Evolutionary conservation across 2,888 invertebrate genomes (phyloP), one percentile per base, ranked within the genome.

Genomic region (Leistus spinibarbis): DNA sequence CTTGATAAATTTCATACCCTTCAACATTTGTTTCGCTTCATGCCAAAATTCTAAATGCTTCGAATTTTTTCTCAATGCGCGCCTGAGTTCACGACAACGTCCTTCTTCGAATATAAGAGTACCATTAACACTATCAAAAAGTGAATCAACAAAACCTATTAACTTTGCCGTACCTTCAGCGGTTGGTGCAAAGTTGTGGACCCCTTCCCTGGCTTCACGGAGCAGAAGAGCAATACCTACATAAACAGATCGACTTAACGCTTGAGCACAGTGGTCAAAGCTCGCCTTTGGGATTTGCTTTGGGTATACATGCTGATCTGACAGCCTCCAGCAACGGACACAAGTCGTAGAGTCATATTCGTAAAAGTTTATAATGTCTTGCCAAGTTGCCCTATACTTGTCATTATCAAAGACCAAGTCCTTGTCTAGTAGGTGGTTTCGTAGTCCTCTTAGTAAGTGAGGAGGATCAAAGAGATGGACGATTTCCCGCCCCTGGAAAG

Each of bases 361-460:
- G 53, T 53, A 53, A 53, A 53, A 53, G 66, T 80, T 81, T 16
- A 76, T n/a, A 0, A 80, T 79, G 13, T 78, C 77, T 1, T 53
- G 7, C 53, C 53, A 53, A 7, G 53, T 9, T 53, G 79, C 75
- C n/a, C n/a, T n/a, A n/a, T n/a, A n/a, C n/a, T 54, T 24, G 23
- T 68, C 1, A 9, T 54, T 20, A 4, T 17, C 54, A 24, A 54
- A 68, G 9, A n/a, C 20, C 20, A 69, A 27, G 40, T 69, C 13
- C 24, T 69, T 69, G 3, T 27, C 57, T 13, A 69, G 19, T 16
- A 57, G n/a, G 0, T 57, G 13, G 16, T 69, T 69, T 5, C 69
- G 0, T 22, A 69, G 13, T 9, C 60, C 57, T 69, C 57, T 57
- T 23, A 69, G 23, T 17, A 69, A 60, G 57, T 69, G 60, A 69